A percentile compares a stretch with the other conserved stretches of the same genome.
phyloP scores from a whole-genome alignment of 2,888 invertebrate genomes.

The Arctia plantaginis region DNA sequence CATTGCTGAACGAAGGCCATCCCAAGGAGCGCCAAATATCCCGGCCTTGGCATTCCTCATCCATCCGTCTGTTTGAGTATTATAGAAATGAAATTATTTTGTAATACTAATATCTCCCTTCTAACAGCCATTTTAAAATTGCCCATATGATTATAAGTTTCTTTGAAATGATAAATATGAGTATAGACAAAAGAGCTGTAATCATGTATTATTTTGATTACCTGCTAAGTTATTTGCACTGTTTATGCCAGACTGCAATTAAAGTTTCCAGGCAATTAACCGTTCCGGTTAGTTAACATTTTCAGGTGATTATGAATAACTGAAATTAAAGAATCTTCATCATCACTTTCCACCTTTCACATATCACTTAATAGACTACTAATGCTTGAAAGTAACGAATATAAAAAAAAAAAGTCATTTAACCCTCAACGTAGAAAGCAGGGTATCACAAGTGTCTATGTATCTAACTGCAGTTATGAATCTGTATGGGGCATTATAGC shows the following conservation, averaged over 20 bases:
- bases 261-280: constrained; percentile 21
- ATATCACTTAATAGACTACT: neutral
- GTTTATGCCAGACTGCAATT: neutral
- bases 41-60: neutral
- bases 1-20: neutral
- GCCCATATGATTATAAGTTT: neutral
- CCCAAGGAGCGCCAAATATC: neutral
- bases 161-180: neutral
- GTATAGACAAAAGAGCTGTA: neutral
- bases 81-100: neutral
- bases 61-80: neutral
- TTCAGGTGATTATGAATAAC: neutral
- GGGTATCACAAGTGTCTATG: too few relatives aligned
- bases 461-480: too few relatives aligned
- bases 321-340: neutral
- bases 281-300: constrained; percentile 23
- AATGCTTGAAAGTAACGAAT: too few relatives aligned
- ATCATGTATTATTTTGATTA: neutral
- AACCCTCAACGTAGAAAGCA: too few relatives aligned
- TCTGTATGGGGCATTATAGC: too few relatives aligned
- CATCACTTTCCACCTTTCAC: neutral
- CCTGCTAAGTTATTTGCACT: neutral
- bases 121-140: neutral
- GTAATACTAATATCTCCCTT: neutral
- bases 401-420: too few relatives aligned